phyloP scores from a whole-genome alignment of 2,797 vertebrate genomes.

The Semotilus atromaculatus region DNA sequence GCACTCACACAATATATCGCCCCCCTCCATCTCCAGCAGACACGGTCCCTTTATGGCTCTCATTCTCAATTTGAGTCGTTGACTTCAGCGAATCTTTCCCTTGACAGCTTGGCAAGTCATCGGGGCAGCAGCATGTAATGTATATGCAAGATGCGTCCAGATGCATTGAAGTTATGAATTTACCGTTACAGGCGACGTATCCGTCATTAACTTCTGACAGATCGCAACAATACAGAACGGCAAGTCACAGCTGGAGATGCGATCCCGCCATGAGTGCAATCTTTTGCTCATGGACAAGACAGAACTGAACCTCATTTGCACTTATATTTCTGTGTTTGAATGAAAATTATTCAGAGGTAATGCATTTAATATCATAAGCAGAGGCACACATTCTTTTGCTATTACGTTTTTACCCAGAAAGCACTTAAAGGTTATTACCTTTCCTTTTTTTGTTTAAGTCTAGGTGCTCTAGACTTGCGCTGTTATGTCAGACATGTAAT shows the following conservation, averaged over 20 bases:
- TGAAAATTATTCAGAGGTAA: conserved; percentile 29
- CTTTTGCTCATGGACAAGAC: conserved; percentile 10
- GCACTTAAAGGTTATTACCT: conserved; percentile 56
- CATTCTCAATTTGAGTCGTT: conserved; percentile 34
- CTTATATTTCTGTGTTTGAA: conserved; percentile 26
- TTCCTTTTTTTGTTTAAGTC: conserved; percentile 43
- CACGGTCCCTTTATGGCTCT: conserved; percentile 21
- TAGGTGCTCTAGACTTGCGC: conserved; percentile 41
- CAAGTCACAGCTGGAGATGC: conserved; percentile 26
- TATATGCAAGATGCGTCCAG: conserved; percentile 8
- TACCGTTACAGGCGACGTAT: background rate
- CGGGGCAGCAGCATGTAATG: conserved; percentile 26
- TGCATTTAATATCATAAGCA: conserved; percentile 43
- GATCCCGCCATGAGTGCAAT: background rate
- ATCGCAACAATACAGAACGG: conserved; percentile 5
- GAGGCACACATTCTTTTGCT: conserved; percentile 26
- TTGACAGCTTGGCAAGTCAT: conserved; percentile 29
- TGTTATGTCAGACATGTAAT: conserved; percentile 16
- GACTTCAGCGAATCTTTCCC: conserved; percentile 27
- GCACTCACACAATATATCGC: conserved; percentile 45
- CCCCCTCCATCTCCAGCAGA: conserved; percentile 20
- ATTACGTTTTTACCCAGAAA: conserved; percentile 38
- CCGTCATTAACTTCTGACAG: conserved; percentile 24
- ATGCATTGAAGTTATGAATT: conserved; percentile 11
- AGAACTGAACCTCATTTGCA: conserved; percentile 34